Evolutionary conservation across 2,797 vertebrate genomes (phyloP), one percentile per base, ranked within the genome.

Genomic region (Meriones psammophilus): DNA sequence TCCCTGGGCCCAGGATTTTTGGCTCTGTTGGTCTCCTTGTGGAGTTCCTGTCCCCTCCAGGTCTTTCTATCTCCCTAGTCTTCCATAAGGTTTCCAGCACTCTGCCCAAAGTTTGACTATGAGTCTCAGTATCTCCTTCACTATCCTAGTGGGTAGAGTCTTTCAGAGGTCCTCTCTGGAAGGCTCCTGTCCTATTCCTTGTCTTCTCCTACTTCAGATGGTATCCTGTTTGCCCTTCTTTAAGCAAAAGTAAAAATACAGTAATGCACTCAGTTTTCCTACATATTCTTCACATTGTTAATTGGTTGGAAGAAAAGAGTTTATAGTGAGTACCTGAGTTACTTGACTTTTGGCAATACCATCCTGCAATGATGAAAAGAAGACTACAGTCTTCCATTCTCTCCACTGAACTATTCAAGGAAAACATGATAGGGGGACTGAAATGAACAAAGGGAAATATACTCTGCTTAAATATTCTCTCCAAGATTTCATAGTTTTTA

Each of bases 391-490:
- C 10, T 10, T 50, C 42, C 30, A 24, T 50, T 68, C 62, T 85
- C 20, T 1, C 30, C 5, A 50, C 10, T 33, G 3, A 85, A 28
- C 28, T 33, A 68, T 24, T 3, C 0, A 50, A 68, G 3, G 62
- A 14, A 84, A 30, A 9, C 90, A 64, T 36, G 4, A 95, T 12
- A 33, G 56, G 54, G 30, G 58, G 24, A 14, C 3, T 33, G 68
- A 74, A 79, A 92, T 4, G 28, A 90, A 80, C 30, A 26, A 8
- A 39, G 50, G 18, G 8, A 15, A 93, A 54, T 71, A 81, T 79
- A 78, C 86, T 83, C 20, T 85, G 33, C 28, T 93, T 88, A 78
- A 94, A 95, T 90, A 42, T 64, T 78, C 15, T 85, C 26, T 58
- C 33, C 8, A 54, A 95, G n/a, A 64, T 6, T 20, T 58, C 46